Percentiles rank a stretch among this genome's conserved stretches.
phyloP scores from a whole-genome alignment of 2,113 vertebrate species.

The Phylloscopus whistleri region DNA sequence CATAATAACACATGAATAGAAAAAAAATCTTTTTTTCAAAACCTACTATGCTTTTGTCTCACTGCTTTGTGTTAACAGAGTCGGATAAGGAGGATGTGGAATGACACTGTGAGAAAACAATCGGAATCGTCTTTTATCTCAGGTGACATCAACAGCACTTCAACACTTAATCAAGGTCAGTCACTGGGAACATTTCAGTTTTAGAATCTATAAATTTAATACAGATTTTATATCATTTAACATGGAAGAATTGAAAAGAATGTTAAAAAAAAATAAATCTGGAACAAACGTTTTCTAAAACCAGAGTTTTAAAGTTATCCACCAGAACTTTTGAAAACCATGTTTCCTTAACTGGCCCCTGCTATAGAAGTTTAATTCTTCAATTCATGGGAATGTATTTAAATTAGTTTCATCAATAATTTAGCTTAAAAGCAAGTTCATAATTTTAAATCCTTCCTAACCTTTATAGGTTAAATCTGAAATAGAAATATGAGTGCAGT shows the following conservation, averaged over 20 bases:
- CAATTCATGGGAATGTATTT: conserved; percentile 72
- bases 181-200: conserved; percentile 78
- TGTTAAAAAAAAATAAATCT: conserved; percentile 13
- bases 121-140: conserved; percentile 99
- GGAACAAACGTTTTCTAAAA: conserved; percentile 48
- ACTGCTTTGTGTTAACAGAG: conserved; percentile 86
- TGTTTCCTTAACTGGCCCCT: conserved; percentile 68
- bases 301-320: conserved; percentile 31
- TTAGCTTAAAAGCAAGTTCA: conserved; percentile 57
- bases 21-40: not conserved
- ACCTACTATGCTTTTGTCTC: conserved; percentile 19
- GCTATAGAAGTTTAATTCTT: conserved; percentile 72
- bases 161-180: conserved; percentile 99
- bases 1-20: not conserved
- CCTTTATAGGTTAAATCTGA: conserved; percentile 54
- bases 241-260: conserved; percentile 48
- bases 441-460: conserved; percentile 63
- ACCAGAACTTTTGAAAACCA: conserved; percentile 45
- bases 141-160: conserved; percentile 99
- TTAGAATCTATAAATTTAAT: conserved; percentile 58
- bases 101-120: conserved; percentile 99
- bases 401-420: conserved; percentile 66
- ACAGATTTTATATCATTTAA: conserved; percentile 49
- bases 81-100: conserved; percentile 99
- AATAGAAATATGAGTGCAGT: conserved; percentile 59